A percentile compares a stretch with the other conserved stretches of the same genome.
These are phyloP conservation scores for Drosophila lacicola DNA, from an alignment of 2,888 invertebrate species.

Conservation along the genomic window DNA sequence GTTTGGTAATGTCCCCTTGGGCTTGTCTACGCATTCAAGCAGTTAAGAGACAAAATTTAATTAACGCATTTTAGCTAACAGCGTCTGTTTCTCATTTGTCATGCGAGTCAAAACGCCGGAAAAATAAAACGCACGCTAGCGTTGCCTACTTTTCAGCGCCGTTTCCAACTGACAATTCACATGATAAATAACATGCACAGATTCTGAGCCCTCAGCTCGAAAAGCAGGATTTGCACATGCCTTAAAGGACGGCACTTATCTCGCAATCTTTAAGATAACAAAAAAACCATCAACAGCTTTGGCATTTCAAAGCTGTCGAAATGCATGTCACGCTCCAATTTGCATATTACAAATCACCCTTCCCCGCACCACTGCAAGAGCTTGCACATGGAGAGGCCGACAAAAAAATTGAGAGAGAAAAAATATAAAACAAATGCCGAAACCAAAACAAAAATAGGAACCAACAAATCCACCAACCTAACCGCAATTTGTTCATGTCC, in stretches of 20 bases:
- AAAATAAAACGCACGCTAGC: slow-evolving; percentile 17
- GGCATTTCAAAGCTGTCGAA: slow-evolving; percentile 64
- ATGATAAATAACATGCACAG: slow-evolving; percentile 41
- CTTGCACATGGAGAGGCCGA: slow-evolving; percentile 13
- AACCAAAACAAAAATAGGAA: slow-evolving; percentile 42
- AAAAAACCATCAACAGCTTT: slow-evolving; percentile 45
- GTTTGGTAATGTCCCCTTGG: slow-evolving; percentile 33
- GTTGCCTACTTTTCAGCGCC: slow-evolving; percentile 50
- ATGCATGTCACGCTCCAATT: slow-evolving; percentile 79
- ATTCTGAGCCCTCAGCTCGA: slow-evolving; percentile 14
- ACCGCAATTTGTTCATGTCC: slow-evolving; percentile 79
- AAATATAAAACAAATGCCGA: slow-evolving; percentile 38
- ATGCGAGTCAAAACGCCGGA: slow-evolving; percentile 36
- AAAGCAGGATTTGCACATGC: slow-evolving; percentile 1
- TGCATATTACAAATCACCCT: slow-evolving; percentile 56
- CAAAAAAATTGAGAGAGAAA: slow-evolving; percentile 24
- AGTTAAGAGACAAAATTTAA: slow-evolving; percentile 70
- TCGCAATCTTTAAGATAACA: slow-evolving; percentile 40
- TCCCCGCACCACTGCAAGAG: slow-evolving; percentile 14
- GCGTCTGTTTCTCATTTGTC: slow-evolving; percentile 59
- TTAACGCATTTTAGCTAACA: slow-evolving; percentile 71
- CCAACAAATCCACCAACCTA: slow-evolving; percentile 56
- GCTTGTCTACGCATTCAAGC: slow-evolving; percentile 61
- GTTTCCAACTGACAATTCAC: slow-evolving; percentile 18
- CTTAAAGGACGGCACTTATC: slow-evolving; percentile 9